Evolutionary conservation across 1,140 invertebrate genomes (phyloP).

Genomic region (Luehdorfia chinensis): DNA sequence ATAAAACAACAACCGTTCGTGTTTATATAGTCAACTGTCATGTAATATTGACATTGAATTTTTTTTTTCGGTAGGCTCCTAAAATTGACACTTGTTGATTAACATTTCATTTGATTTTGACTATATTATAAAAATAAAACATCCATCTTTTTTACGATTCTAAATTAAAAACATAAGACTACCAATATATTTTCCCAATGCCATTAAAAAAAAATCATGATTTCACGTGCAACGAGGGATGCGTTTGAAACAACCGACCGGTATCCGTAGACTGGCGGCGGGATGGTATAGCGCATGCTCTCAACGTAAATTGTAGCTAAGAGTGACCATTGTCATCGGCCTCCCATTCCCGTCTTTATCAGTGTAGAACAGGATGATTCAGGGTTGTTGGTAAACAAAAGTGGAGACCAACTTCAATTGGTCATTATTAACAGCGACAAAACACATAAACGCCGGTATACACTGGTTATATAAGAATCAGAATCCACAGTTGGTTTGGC

Average conservation of each 20-base stretch:
- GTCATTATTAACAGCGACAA: conserved; percentile 28
- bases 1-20: no score
- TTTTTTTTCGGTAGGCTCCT: no score
- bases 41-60: neutral
- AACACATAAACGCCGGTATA: conserved; percentile 30
- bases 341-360: conserved; percentile 20
- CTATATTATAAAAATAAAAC: neutral
- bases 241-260: conserved; percentile 32
- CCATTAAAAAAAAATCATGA: neutral
- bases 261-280: conserved; percentile 36
- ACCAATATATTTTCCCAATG: neutral
- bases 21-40: no score
- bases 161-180: neutral
- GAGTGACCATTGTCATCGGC: conserved; percentile 25
- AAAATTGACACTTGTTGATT: conserved; percentile 13
- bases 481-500: conserved; percentile 61
- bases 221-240: conserved; percentile 16
- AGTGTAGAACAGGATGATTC: neutral
- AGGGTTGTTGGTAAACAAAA: conserved; percentile 21
- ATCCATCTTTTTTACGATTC: neutral
- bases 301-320: conserved; percentile 32
- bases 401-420: conserved; percentile 25
- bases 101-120: no score
- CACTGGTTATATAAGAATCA: conserved; percentile 25
- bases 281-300: conserved; percentile 44